Percentiles rank a stretch among this genome's conserved stretches.
These are phyloP conservation scores for Pogonomyrmex californicus DNA, from an alignment of 1,140 invertebrate species.

Conservation along the genomic window DNA sequence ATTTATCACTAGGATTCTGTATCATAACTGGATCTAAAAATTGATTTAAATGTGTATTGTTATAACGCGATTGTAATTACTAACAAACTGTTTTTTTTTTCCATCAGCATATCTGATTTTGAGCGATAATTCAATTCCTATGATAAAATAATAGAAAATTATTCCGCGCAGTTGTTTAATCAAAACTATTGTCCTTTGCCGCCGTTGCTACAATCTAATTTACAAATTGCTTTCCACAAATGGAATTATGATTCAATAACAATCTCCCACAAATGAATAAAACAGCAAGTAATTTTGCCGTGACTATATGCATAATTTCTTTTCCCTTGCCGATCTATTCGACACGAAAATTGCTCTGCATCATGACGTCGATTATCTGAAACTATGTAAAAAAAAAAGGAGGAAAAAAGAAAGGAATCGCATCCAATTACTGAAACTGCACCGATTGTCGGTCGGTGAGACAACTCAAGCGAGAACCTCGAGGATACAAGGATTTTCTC, in stretches of 20 bases:
- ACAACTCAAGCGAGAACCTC: slow-evolving; percentile 37
- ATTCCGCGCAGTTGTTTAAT: slow-evolving; percentile 26
- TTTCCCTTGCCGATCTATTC: not conserved
- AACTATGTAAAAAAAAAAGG: not conserved
- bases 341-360: slow-evolving; percentile 6
- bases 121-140: not conserved
- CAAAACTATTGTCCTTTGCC: not conserved
- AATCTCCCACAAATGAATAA: slow-evolving; percentile 12
- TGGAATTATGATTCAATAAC: not conserved
- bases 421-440: slow-evolving; percentile 53
- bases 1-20: not conserved
- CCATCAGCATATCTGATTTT: not conserved
- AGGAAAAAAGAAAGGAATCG: slow-evolving; percentile 8
- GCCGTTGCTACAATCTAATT: not conserved
- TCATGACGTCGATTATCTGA: slow-evolving; percentile 1
- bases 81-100: not conserved
- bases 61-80: not conserved
- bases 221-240: slow-evolving; percentile 11
- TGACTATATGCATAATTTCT: not conserved
- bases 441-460: slow-evolving; percentile 51
- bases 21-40: not conserved
- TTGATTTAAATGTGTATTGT: not conserved
- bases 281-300: slow-evolving; percentile 27
- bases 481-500: slow-evolving; percentile 4
- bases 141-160: slow-evolving; percentile 4